These are phyloP conservation scores for Diadegma fenestrale DNA, from an alignment of 2,888 invertebrate species.

Conservation along the genomic window DNA sequence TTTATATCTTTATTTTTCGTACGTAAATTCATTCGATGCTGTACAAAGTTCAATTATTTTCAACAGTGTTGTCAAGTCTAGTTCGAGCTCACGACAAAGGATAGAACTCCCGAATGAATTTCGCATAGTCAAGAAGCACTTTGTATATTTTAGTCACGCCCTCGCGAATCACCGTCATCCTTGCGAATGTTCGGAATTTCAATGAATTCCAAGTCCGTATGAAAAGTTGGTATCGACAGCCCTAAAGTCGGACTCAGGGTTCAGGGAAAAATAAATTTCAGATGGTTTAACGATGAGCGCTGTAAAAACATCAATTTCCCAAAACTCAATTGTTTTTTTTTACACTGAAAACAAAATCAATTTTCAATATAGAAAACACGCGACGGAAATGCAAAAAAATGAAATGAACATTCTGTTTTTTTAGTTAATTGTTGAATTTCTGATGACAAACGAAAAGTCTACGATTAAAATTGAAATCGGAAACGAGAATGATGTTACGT, in stretches of 20 bases:
- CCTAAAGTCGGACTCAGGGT: background rate
- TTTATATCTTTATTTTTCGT: too few relatives aligned
- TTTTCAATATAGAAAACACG: background rate
- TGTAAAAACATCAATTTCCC: background rate
- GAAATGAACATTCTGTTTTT: background rate
- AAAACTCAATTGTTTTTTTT: background rate
- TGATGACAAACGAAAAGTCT: background rate
- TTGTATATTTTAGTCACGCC: conserved; percentile 61
- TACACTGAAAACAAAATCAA: background rate
- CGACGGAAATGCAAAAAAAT: background rate
- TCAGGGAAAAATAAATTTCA: background rate
- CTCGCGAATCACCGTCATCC: conserved; percentile 12
- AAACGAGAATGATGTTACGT: background rate
- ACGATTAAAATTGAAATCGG: background rate
- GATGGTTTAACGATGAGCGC: background rate
- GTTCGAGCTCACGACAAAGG: background rate
- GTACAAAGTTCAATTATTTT: background rate
- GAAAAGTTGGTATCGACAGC: background rate
- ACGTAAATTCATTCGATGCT: background rate
- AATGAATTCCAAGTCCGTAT: conserved; percentile 20
- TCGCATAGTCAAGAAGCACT: conserved; percentile 19
- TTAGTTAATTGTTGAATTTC: background rate
- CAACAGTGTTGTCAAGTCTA: background rate
- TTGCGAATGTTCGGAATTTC: conserved; percentile 45
- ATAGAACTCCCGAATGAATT: conserved; percentile 10